A percentile compares a stretch with the other conserved stretches of the same genome.
Conservation (phyloP, 2,113 vertebrate species). For the Ariopsis seemanni region DNA sequence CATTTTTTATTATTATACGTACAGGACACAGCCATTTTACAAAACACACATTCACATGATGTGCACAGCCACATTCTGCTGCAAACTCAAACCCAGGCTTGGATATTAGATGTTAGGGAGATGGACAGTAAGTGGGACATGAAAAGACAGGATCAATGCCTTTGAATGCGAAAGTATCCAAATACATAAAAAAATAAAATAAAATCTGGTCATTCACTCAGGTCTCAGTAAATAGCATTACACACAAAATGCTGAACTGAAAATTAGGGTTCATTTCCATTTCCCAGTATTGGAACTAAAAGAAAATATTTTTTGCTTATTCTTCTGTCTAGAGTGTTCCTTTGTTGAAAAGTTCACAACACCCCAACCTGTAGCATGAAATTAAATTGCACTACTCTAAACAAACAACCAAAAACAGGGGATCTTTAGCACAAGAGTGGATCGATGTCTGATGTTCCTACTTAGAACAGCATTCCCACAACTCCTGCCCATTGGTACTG, state of each 20-base stretch:
- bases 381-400: background rate
- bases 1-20: no score
- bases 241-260: background rate
- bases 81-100: background rate
- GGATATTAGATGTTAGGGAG: background rate
- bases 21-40: no score
- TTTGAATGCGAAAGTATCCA: background rate
- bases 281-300: background rate
- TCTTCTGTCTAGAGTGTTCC: background rate
- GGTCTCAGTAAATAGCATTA: background rate
- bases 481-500: no score
- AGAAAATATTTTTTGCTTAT: background rate
- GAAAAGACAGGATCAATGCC: background rate
- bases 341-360: background rate
- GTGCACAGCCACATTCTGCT: background rate
- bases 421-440: background rate
- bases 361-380: background rate
- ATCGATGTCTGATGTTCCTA: background rate
- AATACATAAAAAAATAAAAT: background rate
- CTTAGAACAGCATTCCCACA: background rate
- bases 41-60: background rate
- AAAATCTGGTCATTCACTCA: background rate
- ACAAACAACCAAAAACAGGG: background rate
- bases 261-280: background rate
- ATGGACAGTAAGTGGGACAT: background rate